Conservation (phyloP, 2,113 vertebrate genomes). For the Archocentrus centrarchus region DNA sequence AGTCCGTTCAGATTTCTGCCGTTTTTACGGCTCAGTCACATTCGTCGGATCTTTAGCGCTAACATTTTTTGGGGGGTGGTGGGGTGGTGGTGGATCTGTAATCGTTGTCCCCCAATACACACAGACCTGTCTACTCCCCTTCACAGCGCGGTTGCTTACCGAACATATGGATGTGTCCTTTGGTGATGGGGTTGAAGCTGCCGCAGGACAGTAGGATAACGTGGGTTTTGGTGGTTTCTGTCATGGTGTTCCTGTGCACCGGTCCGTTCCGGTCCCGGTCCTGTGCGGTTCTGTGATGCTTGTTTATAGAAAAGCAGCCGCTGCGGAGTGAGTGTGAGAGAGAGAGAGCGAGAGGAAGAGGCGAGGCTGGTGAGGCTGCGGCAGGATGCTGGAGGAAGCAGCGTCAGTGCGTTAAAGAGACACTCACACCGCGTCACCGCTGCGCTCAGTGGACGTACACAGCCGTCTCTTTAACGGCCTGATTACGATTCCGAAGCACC, state of each 20-base stretch:
- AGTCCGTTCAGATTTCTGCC: not conserved
- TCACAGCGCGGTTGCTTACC: conserved; percentile 82
- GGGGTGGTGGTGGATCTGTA: too few relatives aligned
- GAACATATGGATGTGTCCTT: conserved; percentile 98
- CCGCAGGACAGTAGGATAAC: conserved; percentile 96
- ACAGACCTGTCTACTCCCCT: not conserved
- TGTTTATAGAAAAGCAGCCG: not conserved
- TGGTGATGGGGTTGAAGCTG: conserved; percentile 98
- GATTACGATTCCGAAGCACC: not conserved
- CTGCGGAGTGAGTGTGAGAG: conserved; percentile 14
- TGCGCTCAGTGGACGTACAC: not conserved
- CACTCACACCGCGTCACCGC: not conserved
- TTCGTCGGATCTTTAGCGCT: too few relatives aligned
- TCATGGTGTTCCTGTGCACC: conserved; percentile 77
- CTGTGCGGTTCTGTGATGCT: not conserved
- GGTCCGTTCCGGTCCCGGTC: conserved; percentile 43
- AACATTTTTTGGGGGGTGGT: too few relatives aligned
- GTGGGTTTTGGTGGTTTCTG: conserved; percentile 92
- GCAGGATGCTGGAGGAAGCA: conserved; percentile 39
- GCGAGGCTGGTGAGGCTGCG: conserved; percentile 36
- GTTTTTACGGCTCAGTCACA: not conserved
- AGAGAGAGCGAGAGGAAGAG: not conserved
- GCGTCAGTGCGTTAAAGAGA: conserved; percentile 42
- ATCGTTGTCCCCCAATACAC: not conserved
- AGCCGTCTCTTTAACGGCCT: not conserved